phyloP scores from a whole-genome alignment of 2,797 vertebrate genomes.

The Buceros bicornis region DNA sequence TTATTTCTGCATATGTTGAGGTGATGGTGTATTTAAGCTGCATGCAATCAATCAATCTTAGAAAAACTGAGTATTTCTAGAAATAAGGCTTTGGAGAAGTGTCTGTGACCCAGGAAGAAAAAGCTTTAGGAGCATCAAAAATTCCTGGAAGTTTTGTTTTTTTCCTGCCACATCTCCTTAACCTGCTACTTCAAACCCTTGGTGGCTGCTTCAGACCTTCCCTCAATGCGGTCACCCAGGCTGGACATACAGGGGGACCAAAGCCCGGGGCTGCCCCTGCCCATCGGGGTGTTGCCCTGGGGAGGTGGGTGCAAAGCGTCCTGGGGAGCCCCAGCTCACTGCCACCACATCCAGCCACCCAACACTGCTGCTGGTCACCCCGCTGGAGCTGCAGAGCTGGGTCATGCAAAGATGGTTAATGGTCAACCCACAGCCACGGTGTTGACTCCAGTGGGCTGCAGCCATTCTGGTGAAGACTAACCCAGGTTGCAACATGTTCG shows the following conservation, averaged over 20 bases:
- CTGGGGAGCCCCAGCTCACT: not conserved
- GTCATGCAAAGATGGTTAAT: accelerated
- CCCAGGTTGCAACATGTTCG: not conserved
- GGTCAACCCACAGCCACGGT: accelerated
- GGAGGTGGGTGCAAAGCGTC: accelerated
- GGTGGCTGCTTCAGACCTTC: not conserved
- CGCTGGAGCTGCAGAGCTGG: not conserved
- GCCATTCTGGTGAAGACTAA: accelerated
- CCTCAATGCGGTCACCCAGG: accelerated
- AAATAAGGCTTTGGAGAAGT: not conserved
- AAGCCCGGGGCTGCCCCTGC: accelerated
- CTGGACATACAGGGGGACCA: not conserved
- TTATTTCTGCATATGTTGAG: accelerated
- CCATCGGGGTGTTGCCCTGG: accelerated
- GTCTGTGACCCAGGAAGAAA: not conserved
- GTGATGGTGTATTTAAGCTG: not conserved
- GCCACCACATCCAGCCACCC: not conserved
- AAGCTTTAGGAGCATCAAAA: not conserved
- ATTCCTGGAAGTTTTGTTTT: not conserved
- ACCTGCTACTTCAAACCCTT: not conserved
- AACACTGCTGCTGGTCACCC: accelerated
- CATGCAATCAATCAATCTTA: not conserved
- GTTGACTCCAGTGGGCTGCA: not conserved
- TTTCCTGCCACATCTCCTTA: not conserved
- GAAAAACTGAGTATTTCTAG: not conserved